Evolutionary conservation across 2,113 vertebrate genomes (phyloP).

Genomic region (Myotis yumanensis): DNA sequence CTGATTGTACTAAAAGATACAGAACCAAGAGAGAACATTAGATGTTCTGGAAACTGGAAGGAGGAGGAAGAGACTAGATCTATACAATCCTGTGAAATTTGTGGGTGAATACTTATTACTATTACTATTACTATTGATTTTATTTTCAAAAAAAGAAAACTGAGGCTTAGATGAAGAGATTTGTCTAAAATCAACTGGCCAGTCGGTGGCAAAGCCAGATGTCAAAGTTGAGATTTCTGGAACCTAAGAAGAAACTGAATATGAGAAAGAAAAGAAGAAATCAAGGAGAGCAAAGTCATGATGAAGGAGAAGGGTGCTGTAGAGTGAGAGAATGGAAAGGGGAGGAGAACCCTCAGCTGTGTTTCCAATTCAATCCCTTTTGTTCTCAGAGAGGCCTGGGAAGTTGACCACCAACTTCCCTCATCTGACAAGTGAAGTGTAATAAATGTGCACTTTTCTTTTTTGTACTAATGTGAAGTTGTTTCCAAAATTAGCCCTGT

Average conservation of each 20-base stretch:
- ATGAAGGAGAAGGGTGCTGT: neutral
- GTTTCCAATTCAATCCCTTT: neutral
- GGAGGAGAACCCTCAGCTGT: neutral
- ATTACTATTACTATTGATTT: neutral
- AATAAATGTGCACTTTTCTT: slow-evolving; percentile 51
- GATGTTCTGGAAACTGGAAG: neutral
- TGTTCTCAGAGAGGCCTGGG: slow-evolving; percentile 26
- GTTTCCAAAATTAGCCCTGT: slow-evolving; percentile 69
- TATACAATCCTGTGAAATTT: neutral
- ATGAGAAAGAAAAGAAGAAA: neutral
- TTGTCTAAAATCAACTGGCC: neutral
- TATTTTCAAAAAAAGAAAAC: slow-evolving; percentile 35
- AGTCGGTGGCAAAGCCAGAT: neutral
- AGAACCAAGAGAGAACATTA: neutral
- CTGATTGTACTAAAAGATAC: neutral
- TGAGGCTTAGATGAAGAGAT: neutral
- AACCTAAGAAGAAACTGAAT: neutral
- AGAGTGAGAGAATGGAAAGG: neutral
- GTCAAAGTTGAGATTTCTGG: slow-evolving; percentile 32
- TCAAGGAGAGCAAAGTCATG: neutral
- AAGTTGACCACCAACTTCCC: neutral
- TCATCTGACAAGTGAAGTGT: slow-evolving; percentile 52
- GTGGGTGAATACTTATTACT: neutral
- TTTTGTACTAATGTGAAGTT: slow-evolving; percentile 44
- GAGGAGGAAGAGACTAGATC: neutral